Base-by-base conservation (phyloP, 2,888 invertebrate species). In the Liodrosophila aerea region DNA sequence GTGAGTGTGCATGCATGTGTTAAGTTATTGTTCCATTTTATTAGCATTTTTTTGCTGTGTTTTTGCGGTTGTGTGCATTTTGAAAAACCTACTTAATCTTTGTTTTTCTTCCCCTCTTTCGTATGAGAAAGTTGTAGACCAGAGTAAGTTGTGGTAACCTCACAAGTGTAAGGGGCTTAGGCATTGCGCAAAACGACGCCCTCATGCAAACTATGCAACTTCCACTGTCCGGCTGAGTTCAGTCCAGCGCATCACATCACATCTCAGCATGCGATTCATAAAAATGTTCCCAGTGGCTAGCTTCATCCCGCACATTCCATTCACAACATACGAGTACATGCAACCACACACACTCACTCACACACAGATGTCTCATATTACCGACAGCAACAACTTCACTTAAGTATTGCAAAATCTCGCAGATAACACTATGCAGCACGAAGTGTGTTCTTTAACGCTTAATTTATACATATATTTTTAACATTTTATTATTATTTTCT, bases 271-370 rank as follows among this genome's bases (percentile, higher is more conserved):
- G 73, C 60, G 27, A 71, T 63, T 59, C 57, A 49, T 60, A 34
- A 41, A 57, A 61, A 54, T 58, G 41, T 54, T 60, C 47, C 56
- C 56, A 61, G 47, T 68, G 59, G 33, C 46, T 31, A 33, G 47
- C 56, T 22, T 53, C 70, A 65, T 65, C 71, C 76, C 77, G 71
- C 72, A 72, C 77, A 76, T 77, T 81, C 72, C 66, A 43, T 54
- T 64, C 50, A 52, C 50, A 47, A 54, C 44, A 67, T n/a, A n/a
- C n/a, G n/a, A n/a, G n/a, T n/a, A n/a, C n/a, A n/a, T n/a, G n/a
- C n/a, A n/a, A n/a, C n/a, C n/a, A n/a, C n/a, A n/a, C n/a, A n/a
- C n/a, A n/a, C n/a, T n/a, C 56, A 34, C 50, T 33, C 11, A 51
- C 33, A 36, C 36, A 63, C 51, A 64, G 46, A 29, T 37, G 53